Base-by-base conservation (phyloP, 2,113 vertebrate genomes). In the Dipodomys ordii region DNA sequence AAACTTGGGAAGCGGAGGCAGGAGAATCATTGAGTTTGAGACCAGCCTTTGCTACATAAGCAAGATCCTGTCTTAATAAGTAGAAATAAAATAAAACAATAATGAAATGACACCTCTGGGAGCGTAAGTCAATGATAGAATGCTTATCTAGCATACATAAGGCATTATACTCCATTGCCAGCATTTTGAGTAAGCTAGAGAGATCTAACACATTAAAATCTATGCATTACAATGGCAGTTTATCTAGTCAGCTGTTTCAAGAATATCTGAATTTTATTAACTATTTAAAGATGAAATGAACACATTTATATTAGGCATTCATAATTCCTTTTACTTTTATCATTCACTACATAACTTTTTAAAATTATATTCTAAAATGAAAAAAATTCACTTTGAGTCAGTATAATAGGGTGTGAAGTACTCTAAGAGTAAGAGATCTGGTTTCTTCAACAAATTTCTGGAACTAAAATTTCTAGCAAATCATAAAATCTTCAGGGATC, bases 381-480 rank as follows among this genome's bases (percentile, higher is more conserved):
- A 84, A 87, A 39, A 74, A 93, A 44, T 74, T 85, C 64, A 93
- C 30, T 8, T 76, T 62, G 76, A 94, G 46, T 89, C 71, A 93
- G 44, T 81, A 5, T 90, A 62, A 91, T 20, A 87, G 83, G 25
- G 49, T 85, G 5, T 23, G 90, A 84, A 83, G 10, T 89, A 72
- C 28, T 92, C 10, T 88, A 25, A 57, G 86, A 27, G 90, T 57
- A 93, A 90, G 72, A 91, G 83, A 86, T 64, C 35, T 62, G 87
- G 82, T 72, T 88, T 93, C 53, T 71, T 85, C 28, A 57, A 71
- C 20, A 19, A 77, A 15, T 12, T 84, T 91, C 53, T 92, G 20
- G 25, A 95, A 69, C 82, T 86, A 93, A 85, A 68, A 95, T 53
- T 95, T 88, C 62, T 83, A 65, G n/a, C 30, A 93, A 94, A 90